Evolutionary conservation across 2,113 vertebrate genomes (phyloP).

Genomic region (Guaruba guarouba): DNA sequence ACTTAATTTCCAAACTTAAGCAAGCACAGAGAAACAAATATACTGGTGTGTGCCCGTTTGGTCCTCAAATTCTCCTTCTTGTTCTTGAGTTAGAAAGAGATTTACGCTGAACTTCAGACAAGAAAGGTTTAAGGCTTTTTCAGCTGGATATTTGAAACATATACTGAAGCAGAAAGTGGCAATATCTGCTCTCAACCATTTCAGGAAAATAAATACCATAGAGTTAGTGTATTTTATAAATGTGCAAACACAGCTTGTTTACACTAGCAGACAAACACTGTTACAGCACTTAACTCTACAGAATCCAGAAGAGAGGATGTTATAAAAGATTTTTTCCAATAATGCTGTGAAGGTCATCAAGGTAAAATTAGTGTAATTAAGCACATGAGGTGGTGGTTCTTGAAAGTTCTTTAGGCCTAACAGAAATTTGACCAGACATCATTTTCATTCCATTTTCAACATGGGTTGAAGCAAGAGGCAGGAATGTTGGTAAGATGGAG

Average conservation of each 20-base stretch:
- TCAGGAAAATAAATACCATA: neutral
- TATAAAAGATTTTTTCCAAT: neutral
- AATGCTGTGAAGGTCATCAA: neutral
- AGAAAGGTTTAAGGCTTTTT: conserved; percentile 54
- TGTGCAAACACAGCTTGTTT: neutral
- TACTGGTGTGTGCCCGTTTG: neutral
- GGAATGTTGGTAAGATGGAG: neutral
- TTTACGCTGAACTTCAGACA: neutral
- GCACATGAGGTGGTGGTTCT: neutral
- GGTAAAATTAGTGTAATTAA: neutral
- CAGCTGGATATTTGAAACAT: neutral
- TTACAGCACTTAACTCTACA: neutral
- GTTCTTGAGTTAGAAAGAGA: neutral
- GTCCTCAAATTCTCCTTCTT: neutral
- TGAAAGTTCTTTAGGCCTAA: neutral
- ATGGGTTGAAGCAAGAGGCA: neutral
- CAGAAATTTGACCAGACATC: neutral
- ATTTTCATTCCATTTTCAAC: neutral
- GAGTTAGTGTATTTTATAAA: neutral
- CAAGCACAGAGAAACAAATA: neutral
- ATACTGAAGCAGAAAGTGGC: neutral
- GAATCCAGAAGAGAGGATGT: neutral
- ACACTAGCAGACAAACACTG: neutral
- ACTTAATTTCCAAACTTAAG: neutral
- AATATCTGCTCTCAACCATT: neutral